phyloP scores from a whole-genome alignment of 2,113 vertebrate species.

The Cheirogaleus medius region DNA sequence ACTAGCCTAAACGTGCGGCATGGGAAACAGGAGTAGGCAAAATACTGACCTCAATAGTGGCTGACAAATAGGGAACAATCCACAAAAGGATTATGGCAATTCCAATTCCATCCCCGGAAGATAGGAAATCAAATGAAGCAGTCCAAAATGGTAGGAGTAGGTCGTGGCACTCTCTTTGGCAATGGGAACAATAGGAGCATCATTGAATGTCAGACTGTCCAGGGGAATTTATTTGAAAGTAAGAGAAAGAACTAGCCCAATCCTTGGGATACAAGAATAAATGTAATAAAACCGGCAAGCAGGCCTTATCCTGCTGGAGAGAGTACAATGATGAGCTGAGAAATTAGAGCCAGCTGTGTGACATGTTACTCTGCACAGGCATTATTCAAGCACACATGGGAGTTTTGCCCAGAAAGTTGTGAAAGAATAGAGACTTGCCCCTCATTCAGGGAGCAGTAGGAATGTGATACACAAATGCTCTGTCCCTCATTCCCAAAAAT shows the following conservation, averaged over 20 bases:
- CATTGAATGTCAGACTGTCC: neutral
- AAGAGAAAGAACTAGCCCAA: neutral
- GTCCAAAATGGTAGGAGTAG: neutral
- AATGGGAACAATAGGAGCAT: neutral
- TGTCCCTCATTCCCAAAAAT: neutral
- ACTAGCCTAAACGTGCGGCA: neutral
- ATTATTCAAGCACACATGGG: neutral
- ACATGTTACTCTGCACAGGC: neutral
- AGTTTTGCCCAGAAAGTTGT: neutral
- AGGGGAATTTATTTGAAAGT: constrained; percentile 26
- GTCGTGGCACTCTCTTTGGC: neutral
- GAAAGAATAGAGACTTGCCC: neutral
- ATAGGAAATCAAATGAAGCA: neutral
- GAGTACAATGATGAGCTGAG: neutral
- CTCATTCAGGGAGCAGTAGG: neutral
- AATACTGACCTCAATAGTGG: neutral
- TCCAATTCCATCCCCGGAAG: neutral
- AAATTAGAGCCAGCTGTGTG: neutral
- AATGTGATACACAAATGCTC: neutral
- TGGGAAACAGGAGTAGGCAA: neutral
- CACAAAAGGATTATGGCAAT: neutral
- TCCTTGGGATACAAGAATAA: neutral
- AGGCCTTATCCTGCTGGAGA: neutral
- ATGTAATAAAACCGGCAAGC: neutral
- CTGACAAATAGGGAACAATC: neutral